Evolutionary conservation across 2,888 invertebrate species (phyloP).

Genomic region (Limnephilus rhombicus): DNA sequence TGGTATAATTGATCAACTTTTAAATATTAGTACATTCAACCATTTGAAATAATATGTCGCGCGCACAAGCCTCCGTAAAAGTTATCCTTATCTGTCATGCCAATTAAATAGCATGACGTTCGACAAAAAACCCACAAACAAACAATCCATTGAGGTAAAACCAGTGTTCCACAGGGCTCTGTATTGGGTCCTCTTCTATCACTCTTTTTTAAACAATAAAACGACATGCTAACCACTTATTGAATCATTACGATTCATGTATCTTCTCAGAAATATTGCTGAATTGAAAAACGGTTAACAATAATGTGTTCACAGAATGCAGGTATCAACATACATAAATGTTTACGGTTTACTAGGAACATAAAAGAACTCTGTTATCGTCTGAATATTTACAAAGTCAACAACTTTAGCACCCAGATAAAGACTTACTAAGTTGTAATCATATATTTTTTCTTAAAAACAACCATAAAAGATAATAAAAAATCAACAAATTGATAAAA

Average conservation of each 20-base stretch:
- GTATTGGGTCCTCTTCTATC: no score
- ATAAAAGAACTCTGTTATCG: neutral
- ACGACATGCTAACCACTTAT: neutral
- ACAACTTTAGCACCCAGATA: neutral
- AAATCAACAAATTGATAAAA: no score
- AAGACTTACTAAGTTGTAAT: neutral
- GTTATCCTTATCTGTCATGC: neutral
- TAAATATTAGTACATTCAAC: no score
- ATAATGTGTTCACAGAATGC: neutral
- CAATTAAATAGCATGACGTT: neutral
- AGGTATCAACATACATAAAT: neutral
- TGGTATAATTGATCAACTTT: no score
- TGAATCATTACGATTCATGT: neutral
- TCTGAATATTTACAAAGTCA: neutral
- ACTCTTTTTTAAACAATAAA: neutral
- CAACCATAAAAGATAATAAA: neutral
- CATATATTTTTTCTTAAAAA: neutral
- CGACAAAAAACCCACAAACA: neutral
- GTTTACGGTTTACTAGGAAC: neutral
- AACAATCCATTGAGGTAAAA: no score
- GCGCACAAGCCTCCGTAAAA: neutral
- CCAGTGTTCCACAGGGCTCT: no score
- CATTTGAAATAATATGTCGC: neutral
- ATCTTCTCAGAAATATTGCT: neutral
- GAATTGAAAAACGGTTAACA: neutral